phyloP scores from a whole-genome alignment of 2,888 invertebrate species.

The Andrena marginata region DNA sequence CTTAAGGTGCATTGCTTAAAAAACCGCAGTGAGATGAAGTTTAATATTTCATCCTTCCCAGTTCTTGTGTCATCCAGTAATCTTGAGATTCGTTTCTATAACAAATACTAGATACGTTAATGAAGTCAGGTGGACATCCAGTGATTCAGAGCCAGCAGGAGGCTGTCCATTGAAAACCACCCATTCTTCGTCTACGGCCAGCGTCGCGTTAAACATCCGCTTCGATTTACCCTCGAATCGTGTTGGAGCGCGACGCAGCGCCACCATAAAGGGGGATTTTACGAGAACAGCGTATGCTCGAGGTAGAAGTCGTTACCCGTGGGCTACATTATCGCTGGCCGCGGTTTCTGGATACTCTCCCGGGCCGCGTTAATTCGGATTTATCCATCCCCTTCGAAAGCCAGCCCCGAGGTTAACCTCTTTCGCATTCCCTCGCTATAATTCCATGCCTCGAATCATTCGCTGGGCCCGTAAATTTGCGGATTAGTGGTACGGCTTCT shows the following conservation, averaged over 20 bases:
- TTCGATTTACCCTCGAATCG: slow-evolving; percentile 9
- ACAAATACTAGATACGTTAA: neutral
- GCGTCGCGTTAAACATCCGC: neutral
- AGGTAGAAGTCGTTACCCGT: slow-evolving; percentile 50
- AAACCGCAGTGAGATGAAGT: no score
- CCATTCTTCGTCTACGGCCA: neutral
- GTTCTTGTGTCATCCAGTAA: no score
- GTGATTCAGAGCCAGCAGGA: no score
- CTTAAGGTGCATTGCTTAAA: no score
- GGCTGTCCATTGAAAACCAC: neutral
- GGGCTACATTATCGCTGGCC: slow-evolving; percentile 52
- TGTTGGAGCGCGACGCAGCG: slow-evolving; percentile 31
- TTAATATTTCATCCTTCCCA: no score
- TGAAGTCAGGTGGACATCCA: neutral
- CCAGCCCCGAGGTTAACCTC: slow-evolving; percentile 26
- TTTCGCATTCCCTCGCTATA: slow-evolving; percentile 15
- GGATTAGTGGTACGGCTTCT: neutral
- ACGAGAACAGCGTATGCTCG: slow-evolving; percentile 47
- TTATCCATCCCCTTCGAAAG: slow-evolving; percentile 50
- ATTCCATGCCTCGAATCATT: slow-evolving; percentile 24
- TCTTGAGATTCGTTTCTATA: no score
- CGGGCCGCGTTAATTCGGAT: slow-evolving; percentile 57
- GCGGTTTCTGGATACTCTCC: slow-evolving; percentile 51
- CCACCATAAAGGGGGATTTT: slow-evolving; percentile 45
- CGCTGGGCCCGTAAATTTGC: neutral